phyloP scores from a whole-genome alignment of 2,113 vertebrate genomes.

The Amblyopsis rosae region DNA sequence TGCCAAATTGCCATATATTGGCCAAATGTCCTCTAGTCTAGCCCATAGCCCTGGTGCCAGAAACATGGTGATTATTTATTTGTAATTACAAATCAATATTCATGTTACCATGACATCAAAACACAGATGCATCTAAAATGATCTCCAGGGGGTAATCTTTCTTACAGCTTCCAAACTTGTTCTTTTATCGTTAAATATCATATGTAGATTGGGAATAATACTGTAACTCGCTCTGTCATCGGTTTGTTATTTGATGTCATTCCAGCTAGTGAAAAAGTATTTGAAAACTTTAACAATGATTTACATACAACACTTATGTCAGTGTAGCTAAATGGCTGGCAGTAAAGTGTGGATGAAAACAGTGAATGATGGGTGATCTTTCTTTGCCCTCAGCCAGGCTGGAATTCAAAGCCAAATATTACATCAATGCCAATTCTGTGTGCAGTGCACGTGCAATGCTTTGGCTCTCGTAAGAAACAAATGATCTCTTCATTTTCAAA shows the following conservation, averaged over 20 bases:
- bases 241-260: constrained; percentile 63
- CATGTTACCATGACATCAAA: constrained; percentile 60
- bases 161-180: constrained; percentile 58
- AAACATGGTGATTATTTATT: constrained; percentile 39
- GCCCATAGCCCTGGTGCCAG: constrained; percentile 21
- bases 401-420: constrained; percentile 47
- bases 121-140: constrained; percentile 53
- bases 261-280: constrained; percentile 61
- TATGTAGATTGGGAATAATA: constrained; percentile 56
- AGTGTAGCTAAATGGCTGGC: constrained; percentile 20
- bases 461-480: constrained; percentile 56
- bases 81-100: constrained; percentile 26
- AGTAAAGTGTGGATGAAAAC: constrained; percentile 28
- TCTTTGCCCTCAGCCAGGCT: constrained; percentile 24
- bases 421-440: constrained; percentile 41
- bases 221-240: constrained; percentile 45
- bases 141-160: constrained; percentile 49
- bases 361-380: constrained; percentile 31
- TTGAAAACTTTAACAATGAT: constrained; percentile 63
- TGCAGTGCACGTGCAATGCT: constrained; percentile 31
- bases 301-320: constrained; percentile 65
- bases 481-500: constrained; percentile 63
- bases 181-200: constrained; percentile 65
- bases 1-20: constrained; percentile 27
- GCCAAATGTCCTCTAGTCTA: constrained; percentile 26